Evolutionary conservation across 2,113 vertebrate genomes (phyloP).

Genomic region (Oncorhynchus kisutch): DNA sequence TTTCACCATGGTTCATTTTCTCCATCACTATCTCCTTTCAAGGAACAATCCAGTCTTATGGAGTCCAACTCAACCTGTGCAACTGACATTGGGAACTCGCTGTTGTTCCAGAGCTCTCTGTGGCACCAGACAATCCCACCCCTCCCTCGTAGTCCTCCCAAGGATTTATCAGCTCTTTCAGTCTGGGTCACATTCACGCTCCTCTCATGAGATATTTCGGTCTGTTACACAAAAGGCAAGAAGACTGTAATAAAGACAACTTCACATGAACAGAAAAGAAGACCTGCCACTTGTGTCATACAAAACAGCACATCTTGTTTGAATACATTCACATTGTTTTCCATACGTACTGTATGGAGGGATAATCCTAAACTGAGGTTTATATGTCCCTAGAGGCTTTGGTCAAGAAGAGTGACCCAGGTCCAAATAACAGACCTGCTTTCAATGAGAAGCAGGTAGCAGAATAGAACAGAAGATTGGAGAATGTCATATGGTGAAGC

Average conservation of each 20-base stretch:
- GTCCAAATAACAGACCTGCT: conserved; percentile 40
- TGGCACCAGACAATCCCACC: conserved; percentile 12
- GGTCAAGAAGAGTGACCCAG: conserved; percentile 39
- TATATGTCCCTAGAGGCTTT: conserved; percentile 52
- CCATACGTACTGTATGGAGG: conserved; percentile 53
- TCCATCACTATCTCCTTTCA: not conserved
- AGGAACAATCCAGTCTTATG: not conserved
- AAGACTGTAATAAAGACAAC: conserved; percentile 50
- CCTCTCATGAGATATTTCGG: conserved; percentile 47
- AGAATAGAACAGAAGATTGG: conserved; percentile 27
- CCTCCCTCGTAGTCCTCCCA: conserved; percentile 8
- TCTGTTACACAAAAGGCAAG: conserved; percentile 45
- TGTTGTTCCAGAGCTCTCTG: not conserved
- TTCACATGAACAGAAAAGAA: conserved; percentile 50
- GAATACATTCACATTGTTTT: conserved; percentile 72
- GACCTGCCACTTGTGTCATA: conserved; percentile 60
- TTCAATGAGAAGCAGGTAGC: conserved; percentile 43
- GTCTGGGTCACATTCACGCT: conserved; percentile 16
- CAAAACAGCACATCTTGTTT: conserved; percentile 61
- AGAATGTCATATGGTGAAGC: no score
- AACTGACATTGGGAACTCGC: not conserved
- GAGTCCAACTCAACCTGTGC: not conserved
- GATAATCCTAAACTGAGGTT: conserved; percentile 48
- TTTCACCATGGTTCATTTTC: not conserved
- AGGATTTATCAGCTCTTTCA: conserved; percentile 6